Percentiles rank a stretch among this genome's conserved stretches.
phyloP scores from a whole-genome alignment of 2,888 invertebrate genomes.

The Archaeoteleia sp. region DNA sequence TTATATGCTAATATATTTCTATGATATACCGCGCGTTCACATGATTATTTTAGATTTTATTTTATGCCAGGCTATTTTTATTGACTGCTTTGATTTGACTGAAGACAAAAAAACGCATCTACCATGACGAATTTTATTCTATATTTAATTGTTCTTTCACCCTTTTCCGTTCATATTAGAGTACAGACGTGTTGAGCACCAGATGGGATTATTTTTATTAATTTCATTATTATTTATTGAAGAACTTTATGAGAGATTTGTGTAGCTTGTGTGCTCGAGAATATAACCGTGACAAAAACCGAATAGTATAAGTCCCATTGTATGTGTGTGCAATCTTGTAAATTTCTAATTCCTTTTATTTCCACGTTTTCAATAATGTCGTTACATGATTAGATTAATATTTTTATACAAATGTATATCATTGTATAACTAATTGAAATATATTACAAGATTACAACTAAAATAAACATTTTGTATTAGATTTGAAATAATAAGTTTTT shows the following conservation, averaged over 20 bases:
- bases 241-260: constrained; percentile 54
- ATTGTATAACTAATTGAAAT: no score
- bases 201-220: constrained; percentile 49
- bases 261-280: no score
- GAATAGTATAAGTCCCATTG: constrained; percentile 44
- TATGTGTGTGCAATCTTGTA: constrained; percentile 71
- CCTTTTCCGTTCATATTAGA: constrained; percentile 19
- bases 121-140: not conserved
- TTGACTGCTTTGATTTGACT: no score
- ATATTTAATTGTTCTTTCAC: constrained; percentile 16
- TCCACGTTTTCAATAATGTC: constrained; percentile 58
- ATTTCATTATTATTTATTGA: constrained; percentile 65
- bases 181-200: constrained; percentile 16
- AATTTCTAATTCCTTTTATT: constrained; percentile 68
- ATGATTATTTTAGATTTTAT: not conserved
- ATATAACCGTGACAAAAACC: no score
- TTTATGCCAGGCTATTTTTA: constrained; percentile 20
- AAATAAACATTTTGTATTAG: no score
- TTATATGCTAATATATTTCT: no score
- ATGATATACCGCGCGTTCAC: no score
- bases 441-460: no score
- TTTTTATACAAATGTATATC: no score
- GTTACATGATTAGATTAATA: constrained; percentile 47
- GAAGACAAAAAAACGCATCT: no score
- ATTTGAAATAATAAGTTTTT: no score